These are phyloP conservation scores for Drosophila hawaiiensis DNA, from an alignment of 2,888 invertebrate species.

Conservation along the genomic window DNA sequence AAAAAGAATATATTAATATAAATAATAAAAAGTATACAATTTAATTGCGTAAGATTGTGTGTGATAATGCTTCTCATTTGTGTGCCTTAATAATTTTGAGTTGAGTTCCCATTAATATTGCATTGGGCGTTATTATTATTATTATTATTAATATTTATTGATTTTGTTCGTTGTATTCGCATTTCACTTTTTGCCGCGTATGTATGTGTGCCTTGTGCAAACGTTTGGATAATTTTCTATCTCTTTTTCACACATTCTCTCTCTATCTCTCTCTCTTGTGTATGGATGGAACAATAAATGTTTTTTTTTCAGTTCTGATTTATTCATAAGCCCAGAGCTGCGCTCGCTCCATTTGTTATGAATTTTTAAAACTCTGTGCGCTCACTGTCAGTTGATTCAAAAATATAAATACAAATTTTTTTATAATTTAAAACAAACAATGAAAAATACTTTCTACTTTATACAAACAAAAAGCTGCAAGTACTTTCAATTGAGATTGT, in stretches of 20 bases:
- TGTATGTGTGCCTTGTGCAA: slow-evolving; percentile 68
- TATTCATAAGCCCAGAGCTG: slow-evolving; percentile 59
- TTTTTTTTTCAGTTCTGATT: slow-evolving; percentile 62
- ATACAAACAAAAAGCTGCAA: slow-evolving; percentile 16
- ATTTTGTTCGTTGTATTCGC: slow-evolving; percentile 69
- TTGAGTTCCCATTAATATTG: slow-evolving; percentile 75
- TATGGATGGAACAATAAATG: slow-evolving; percentile 69
- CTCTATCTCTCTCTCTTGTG: slow-evolving; percentile 24
- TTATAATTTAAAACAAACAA: slow-evolving; percentile 30
- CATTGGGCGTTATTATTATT: slow-evolving; percentile 67
- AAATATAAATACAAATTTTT: slow-evolving; percentile 29
- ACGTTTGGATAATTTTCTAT: slow-evolving; percentile 68
- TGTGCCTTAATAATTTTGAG: slow-evolving; percentile 55
- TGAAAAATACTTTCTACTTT: slow-evolving; percentile 20
- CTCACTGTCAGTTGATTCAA: slow-evolving; percentile 59
- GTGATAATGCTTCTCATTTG: slow-evolving; percentile 34
- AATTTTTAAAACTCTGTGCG: slow-evolving; percentile 61
- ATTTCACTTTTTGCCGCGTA: slow-evolving; percentile 53
- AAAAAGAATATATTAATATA: slow-evolving; percentile 34
- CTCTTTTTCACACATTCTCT: slow-evolving; percentile 2
- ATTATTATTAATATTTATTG: slow-evolving; percentile 63
- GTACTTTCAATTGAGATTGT: slow-evolving; percentile 30
- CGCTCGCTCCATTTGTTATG: slow-evolving; percentile 49
- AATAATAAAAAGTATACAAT: slow-evolving; percentile 43
- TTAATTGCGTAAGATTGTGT: slow-evolving; percentile 71